Base-by-base conservation (phyloP, 2,888 invertebrate species). In the Piscicola geometra region DNA sequence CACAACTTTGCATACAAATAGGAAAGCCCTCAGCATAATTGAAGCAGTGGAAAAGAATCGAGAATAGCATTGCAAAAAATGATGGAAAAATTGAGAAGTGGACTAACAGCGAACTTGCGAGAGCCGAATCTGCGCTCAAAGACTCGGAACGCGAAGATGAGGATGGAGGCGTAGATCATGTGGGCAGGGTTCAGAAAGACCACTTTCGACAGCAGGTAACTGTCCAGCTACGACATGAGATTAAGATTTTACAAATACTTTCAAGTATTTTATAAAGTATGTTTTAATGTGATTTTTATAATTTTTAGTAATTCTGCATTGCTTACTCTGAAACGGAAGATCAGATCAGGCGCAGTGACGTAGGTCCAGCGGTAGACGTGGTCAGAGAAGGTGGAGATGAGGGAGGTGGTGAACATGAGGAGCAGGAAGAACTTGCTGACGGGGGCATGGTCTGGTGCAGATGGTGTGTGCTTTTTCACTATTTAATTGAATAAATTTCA, bases 111-210 rank as follows among this genome's bases (percentile, higher is more conserved):
- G 82, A 87, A 88, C 81, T 87, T 88, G 77, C 84, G 84, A 30
- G 88, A 87, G 21, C 88, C 88, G 84, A 86, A 87, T 77, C 88
- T 81, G 78, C 88, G 82, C 81, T 88, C 88, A 84, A 88, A 88
- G 77, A 88, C 84, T 78, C 88, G 83, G 80, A 88, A 87, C 80
- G 87, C 87, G 82, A 88, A 88, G 71, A 88, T 83, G 32, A 88
- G 84, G 47, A 88, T 81, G 30, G 86, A 85, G 50, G 87, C 87
- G 79, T 87, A 86, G 35, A 88, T 82, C 50, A 88, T 80, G 80
- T 88, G 88, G 81, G 88, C 88, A 1, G 87, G 83, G 78, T 88
- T 87, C 50, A 87, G 81, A 81, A 87, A 88, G 1, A 86, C 86
- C 41, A 87, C 78, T 75, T 87, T 85, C 9, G 86, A 84, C 25